phyloP scores from a whole-genome alignment of 1,140 invertebrate genomes.

The Danaus melanippus region DNA sequence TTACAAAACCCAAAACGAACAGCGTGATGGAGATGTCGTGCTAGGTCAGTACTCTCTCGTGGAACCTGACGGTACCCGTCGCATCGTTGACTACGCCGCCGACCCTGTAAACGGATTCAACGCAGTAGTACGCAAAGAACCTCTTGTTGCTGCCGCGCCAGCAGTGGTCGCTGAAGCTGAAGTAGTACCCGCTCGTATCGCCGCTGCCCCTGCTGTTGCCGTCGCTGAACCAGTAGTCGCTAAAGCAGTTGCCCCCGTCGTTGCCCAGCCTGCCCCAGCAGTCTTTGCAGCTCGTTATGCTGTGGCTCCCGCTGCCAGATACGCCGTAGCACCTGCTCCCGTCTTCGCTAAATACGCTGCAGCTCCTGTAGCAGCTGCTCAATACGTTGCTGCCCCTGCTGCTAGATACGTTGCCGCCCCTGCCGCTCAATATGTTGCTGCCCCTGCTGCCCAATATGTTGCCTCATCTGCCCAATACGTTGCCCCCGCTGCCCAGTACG shows the following conservation, averaged over 20 bases:
- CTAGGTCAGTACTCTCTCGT: slow-evolving; percentile 74
- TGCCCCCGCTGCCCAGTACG: slow-evolving; percentile 13
- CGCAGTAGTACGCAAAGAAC: slow-evolving; percentile 71
- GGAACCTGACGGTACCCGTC: slow-evolving; percentile 73
- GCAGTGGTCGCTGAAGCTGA: slow-evolving; percentile 48
- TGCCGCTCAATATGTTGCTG: slow-evolving; percentile 10
- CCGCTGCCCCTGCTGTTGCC: slow-evolving; percentile 13
- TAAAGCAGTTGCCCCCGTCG: slow-evolving; percentile 13
- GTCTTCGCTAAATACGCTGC: slow-evolving; percentile 6
- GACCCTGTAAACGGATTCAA: slow-evolving; percentile 76
- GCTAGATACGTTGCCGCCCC: slow-evolving; percentile 28
- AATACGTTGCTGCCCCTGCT: slow-evolving; percentile 24
- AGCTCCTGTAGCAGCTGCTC: slow-evolving; percentile 15
- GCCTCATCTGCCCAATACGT: slow-evolving; percentile 24
- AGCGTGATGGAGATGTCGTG: slow-evolving; percentile 75
- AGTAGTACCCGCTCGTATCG: slow-evolving; percentile 24
- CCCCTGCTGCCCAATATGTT: slow-evolving; percentile 21
- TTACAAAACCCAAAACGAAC: slow-evolving; percentile 75
- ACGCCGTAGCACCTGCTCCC: slow-evolving; percentile 18
- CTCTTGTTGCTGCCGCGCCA: slow-evolving; percentile 48
- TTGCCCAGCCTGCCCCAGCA: slow-evolving; percentile 21
- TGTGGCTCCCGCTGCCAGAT: slow-evolving; percentile 20
- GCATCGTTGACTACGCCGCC: slow-evolving; percentile 73
- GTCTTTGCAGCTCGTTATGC: slow-evolving; percentile 26
- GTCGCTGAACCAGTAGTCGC: slow-evolving; percentile 7